A percentile compares a stretch with the other conserved stretches of the same genome.
Evolutionary conservation across 2,113 vertebrate species (phyloP).

Genomic region (Nothobranchius kuhntae): DNA sequence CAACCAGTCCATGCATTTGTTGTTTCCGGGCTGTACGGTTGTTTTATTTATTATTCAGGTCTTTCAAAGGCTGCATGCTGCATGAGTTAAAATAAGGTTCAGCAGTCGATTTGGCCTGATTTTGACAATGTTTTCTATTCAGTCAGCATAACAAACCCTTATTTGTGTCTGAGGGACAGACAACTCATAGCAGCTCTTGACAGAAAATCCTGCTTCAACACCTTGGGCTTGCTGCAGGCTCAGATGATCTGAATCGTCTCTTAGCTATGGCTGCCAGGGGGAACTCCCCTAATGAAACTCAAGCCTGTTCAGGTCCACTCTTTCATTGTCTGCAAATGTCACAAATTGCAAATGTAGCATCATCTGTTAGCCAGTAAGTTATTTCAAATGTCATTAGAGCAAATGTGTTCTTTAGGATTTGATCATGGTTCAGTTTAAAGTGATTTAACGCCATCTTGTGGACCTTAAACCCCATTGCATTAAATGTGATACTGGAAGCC

Average conservation of each 20-base stretch:
- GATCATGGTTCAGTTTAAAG: too few species aligned
- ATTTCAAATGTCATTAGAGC: too few species aligned
- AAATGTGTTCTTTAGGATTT: too few species aligned
- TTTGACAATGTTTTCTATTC: too few species aligned
- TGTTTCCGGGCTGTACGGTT: not conserved
- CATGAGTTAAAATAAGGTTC: not conserved
- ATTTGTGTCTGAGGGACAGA: not conserved
- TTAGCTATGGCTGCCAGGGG: not conserved
- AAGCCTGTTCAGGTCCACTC: not conserved
- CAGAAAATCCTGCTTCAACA: not conserved
- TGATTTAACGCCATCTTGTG: too few species aligned
- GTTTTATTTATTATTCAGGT: not conserved
- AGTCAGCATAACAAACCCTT: not conserved
- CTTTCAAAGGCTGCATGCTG: not conserved
- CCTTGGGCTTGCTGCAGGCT: too few species aligned
- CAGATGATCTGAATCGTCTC: not conserved
- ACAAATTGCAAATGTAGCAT: too few species aligned
- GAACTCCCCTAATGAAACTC: not conserved
- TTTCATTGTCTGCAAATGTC: too few species aligned
- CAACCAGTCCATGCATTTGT: not conserved
- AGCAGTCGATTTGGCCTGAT: too few species aligned
- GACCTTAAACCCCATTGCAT: too few species aligned
- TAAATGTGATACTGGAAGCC: too few species aligned
- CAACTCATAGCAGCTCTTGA: not conserved
- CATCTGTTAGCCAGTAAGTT: too few species aligned